Evolutionary conservation across 2,888 invertebrate genomes (phyloP), one percentile per base, ranked within the genome.

Genomic region (Melanargia galathea): DNA sequence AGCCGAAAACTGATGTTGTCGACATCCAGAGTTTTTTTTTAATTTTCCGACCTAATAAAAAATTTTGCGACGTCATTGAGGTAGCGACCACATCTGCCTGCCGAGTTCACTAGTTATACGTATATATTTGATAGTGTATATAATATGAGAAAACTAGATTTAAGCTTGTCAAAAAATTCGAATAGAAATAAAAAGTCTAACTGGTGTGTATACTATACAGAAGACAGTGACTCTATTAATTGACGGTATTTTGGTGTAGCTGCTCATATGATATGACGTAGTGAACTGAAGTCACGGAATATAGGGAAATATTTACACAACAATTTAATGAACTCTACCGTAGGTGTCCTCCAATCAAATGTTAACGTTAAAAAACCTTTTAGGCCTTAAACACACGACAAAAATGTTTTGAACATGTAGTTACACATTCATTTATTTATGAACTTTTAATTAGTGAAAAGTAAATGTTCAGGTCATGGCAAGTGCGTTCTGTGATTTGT

Each of bases 271-370:
- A 35, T 35, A 35, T 13, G 35, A 35, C 30, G 51, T 30, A 43
- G 43, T 16, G 30, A 7, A 26, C 33, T 33, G 18, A 33, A 51
- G 16, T 20, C 18, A 8, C 52, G 35, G 11, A 20, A 35, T 35
- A 33, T 35, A 52, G 5, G 13, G 52, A 52, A 52, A 52, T 52
- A 20, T 52, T 52, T 52, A 52, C 52, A 20, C 20, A 35, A 35
- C 35, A 52, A 35, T 13, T 52, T 13, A 20, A 20, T 22, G 20
- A 52, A 35, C 35, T 51, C 51, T 18, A 20, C 33, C 33, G 33
- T 33, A 33, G 18, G 18, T 8, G 35, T 35, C 20, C 13, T 52
- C 35, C 52, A 52, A 52, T 52, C 35, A 52, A 33, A 35, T 52
- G 35, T 35, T 20, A 35, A 35, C 51, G 20, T 7, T 33, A 2